phyloP scores from a whole-genome alignment of 2,113 vertebrate species.

The Neodon shergylaensis region DNA sequence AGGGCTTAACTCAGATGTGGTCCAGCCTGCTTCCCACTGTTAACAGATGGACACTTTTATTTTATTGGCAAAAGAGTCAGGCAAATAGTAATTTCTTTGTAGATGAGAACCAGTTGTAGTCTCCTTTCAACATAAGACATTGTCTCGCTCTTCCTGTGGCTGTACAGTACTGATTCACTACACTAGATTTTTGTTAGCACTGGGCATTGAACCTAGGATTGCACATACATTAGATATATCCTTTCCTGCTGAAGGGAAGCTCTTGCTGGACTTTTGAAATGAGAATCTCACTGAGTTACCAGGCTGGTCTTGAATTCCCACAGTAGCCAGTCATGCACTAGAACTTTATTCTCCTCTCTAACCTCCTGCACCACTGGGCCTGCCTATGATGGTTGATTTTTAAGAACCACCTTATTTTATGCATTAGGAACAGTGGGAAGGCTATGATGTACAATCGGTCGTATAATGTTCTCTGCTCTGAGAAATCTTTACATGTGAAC shows the following conservation, averaged over 20 bases:
- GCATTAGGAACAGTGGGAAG: background rate
- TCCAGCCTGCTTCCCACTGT: background rate
- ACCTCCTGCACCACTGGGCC: background rate
- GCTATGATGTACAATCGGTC: background rate
- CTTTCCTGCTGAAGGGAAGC: background rate
- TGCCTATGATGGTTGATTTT: background rate
- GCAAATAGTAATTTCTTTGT: background rate
- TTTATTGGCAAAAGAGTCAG: background rate
- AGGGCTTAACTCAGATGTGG: background rate
- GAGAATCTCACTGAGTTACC: background rate
- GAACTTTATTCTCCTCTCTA: background rate
- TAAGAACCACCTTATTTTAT: constrained; percentile 7
- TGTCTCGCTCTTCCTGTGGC: background rate
- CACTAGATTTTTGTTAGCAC: background rate
- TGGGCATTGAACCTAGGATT: background rate
- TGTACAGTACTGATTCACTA: background rate
- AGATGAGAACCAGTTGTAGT: background rate
- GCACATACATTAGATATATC: background rate
- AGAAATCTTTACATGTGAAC: constrained; percentile 3
- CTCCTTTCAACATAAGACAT: background rate
- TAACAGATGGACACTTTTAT: background rate
- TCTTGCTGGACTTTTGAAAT: background rate
- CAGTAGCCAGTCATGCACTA: background rate
- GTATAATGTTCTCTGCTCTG: background rate
- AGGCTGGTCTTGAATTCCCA: background rate